phyloP scores from a whole-genome alignment of 2,888 invertebrate species.

The Ormyrus labotus region DNA sequence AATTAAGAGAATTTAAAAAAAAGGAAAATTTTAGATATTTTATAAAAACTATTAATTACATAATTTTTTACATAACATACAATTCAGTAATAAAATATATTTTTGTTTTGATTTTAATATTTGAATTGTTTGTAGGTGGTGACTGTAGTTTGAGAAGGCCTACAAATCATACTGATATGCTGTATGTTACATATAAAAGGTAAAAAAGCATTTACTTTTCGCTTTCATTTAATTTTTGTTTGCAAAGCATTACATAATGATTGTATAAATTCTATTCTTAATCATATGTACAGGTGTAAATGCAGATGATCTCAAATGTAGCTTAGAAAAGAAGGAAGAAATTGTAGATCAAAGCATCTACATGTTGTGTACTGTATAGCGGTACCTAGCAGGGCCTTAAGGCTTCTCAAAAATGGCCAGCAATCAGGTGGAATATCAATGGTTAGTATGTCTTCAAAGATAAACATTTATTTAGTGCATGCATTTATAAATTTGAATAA shows the following conservation, averaged over 20 bases:
- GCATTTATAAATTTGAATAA: not conserved
- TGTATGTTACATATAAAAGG: conserved; percentile 66
- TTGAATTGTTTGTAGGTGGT: conserved; percentile 63
- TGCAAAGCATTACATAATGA: too few relatives aligned
- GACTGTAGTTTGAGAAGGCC: conserved; percentile 66
- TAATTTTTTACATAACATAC: not conserved
- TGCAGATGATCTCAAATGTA: conserved; percentile 73
- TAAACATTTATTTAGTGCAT: not conserved
- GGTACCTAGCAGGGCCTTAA: conserved; percentile 70
- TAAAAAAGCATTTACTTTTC: conserved; percentile 58
- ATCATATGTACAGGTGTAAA: conserved; percentile 59
- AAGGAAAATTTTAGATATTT: too few relatives aligned
- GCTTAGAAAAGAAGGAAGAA: conserved; percentile 64
- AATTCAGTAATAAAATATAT: not conserved
- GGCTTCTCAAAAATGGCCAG: conserved; percentile 75
- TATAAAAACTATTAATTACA: not conserved
- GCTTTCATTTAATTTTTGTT: not conserved
- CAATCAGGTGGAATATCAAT: conserved; percentile 77
- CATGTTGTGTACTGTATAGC: conserved; percentile 68
- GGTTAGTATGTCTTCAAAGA: conserved; percentile 68
- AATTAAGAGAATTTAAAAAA: too few relatives aligned
- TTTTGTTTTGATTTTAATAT: not conserved
- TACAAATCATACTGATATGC: conserved; percentile 68
- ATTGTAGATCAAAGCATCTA: conserved; percentile 67
- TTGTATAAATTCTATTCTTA: conserved; percentile 4